phyloP scores from a whole-genome alignment of 2,797 vertebrate species.

The Sebastes itinus region DNA sequence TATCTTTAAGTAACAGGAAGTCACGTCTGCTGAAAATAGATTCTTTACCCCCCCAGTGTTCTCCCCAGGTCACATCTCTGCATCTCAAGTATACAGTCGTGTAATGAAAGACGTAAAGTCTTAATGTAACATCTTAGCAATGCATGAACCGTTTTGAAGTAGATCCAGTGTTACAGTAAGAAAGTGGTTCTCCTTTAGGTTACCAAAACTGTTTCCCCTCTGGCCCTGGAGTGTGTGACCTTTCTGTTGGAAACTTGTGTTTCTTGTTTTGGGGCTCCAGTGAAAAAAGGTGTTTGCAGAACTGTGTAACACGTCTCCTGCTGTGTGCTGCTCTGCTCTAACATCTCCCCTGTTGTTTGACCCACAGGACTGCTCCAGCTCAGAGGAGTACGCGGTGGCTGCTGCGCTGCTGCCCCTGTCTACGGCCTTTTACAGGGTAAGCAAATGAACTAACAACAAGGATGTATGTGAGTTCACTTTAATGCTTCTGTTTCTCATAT shows the following conservation, averaged over 20 bases:
- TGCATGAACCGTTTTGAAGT: not conserved
- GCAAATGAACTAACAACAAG: slow-evolving; percentile 40
- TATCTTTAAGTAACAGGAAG: slow-evolving; percentile 50
- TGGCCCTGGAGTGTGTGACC: not conserved
- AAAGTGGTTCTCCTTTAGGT: not conserved
- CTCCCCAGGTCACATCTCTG: not conserved
- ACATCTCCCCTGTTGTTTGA: slow-evolving; percentile 64
- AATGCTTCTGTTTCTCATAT: not conserved
- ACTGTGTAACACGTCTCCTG: slow-evolving; percentile 17
- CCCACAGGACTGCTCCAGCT: slow-evolving; percentile 95
- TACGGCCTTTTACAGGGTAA: slow-evolving; percentile 97
- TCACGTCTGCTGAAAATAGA: slow-evolving; percentile 24
- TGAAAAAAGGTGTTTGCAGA: slow-evolving; percentile 8
- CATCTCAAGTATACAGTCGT: not conserved
- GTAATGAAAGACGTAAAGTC: not conserved
- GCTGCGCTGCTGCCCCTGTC: slow-evolving; percentile 92
- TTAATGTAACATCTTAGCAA: not conserved
- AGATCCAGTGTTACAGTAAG: not conserved
- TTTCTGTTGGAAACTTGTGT: slow-evolving; percentile 7
- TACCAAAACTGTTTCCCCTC: not conserved
- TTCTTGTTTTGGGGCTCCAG: not conserved
- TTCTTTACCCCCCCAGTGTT: slow-evolving; percentile 9
- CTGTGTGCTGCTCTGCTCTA: slow-evolving; percentile 31
- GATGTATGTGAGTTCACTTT: not conserved
- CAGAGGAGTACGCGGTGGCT: slow-evolving; percentile 94